These are phyloP conservation scores for Euspilapteryx auroguttella DNA, from an alignment of 2,888 invertebrate species.

Conservation along the genomic window DNA sequence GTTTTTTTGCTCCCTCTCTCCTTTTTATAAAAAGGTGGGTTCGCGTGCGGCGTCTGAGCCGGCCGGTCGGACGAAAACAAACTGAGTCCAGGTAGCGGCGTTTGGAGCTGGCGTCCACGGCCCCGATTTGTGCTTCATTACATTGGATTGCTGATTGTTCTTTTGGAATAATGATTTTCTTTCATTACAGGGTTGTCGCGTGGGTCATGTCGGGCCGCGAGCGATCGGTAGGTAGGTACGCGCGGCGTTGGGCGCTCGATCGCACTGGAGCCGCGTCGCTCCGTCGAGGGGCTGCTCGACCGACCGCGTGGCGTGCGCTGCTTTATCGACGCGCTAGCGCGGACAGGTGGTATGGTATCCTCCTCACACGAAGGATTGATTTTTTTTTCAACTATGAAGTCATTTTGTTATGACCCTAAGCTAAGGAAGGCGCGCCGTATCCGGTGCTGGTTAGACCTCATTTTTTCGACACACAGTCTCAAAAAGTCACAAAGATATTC, in stretches of 20 bases:
- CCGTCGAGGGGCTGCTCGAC: slow-evolving; percentile 20
- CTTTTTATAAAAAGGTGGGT: slow-evolving; percentile 20
- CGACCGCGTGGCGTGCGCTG: slow-evolving; percentile 14
- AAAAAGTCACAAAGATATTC: too few species aligned
- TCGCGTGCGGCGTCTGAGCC: slow-evolving; percentile 63
- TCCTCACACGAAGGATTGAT: slow-evolving; percentile 2
- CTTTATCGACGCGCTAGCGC: slow-evolving; percentile 16
- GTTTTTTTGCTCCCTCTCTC: slow-evolving; percentile 24
- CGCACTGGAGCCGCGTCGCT: slow-evolving; percentile 27
- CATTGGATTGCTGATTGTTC: slow-evolving; percentile 56
- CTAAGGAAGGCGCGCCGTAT: background rate
- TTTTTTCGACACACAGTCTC: background rate
- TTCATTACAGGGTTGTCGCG: slow-evolving; percentile 42
- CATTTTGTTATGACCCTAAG: background rate
- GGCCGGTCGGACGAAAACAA: slow-evolving; percentile 66
- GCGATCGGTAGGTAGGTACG: slow-evolving; percentile 22
- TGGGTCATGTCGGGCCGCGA: slow-evolving; percentile 25
- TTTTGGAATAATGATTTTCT: slow-evolving; percentile 31
- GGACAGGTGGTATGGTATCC: slow-evolving; percentile 39
- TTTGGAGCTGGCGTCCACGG: too few species aligned
- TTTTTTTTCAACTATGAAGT: background rate
- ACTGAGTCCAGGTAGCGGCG: too few species aligned
- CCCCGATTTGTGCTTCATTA: too few species aligned
- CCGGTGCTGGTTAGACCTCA: background rate
- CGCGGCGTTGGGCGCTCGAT: slow-evolving; percentile 49